Conservation (phyloP, 2,797 vertebrate species). For the Lithobates sylvaticus region DNA sequence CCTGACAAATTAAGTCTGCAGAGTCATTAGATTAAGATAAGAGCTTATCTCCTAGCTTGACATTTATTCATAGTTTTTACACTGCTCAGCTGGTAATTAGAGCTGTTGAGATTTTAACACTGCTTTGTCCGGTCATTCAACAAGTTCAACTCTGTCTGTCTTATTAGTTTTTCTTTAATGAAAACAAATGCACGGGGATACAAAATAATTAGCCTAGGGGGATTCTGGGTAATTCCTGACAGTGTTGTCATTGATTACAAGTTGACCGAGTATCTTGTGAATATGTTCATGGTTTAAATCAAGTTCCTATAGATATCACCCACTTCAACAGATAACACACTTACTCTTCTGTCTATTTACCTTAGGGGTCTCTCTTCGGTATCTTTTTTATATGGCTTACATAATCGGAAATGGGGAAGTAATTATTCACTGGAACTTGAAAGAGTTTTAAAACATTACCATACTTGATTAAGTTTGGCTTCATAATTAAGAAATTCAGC, state of each 20-base stretch:
- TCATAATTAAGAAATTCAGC: not conserved
- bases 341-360: not conserved
- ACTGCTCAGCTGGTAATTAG: slow-evolving; percentile 92
- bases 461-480: not conserved
- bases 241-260: slow-evolving; percentile 66
- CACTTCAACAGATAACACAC: slow-evolving; percentile 14
- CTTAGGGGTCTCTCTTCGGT: not conserved
- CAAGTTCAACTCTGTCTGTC: slow-evolving; percentile 64
- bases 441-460: slow-evolving; percentile 12
- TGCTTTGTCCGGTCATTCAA: slow-evolving; percentile 78
- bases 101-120: slow-evolving; percentile 84
- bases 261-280: slow-evolving; percentile 62
- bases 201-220: slow-evolving; percentile 67
- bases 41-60: slow-evolving; percentile 95
- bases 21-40: slow-evolving; percentile 99
- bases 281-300: slow-evolving; percentile 65
- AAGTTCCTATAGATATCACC: slow-evolving; percentile 65
- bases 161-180: slow-evolving; percentile 64
- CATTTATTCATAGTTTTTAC: slow-evolving; percentile 94
- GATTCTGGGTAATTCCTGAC: slow-evolving; percentile 67
- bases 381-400: slow-evolving; percentile 1
- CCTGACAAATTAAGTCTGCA: slow-evolving; percentile 96
- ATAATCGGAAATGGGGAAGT: not conserved
- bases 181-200: slow-evolving; percentile 63
- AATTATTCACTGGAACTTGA: slow-evolving; percentile 20